Percentiles rank a stretch among this genome's conserved stretches.
These are phyloP conservation scores for Prunella fulvescens DNA, from an alignment of 2,113 vertebrate genomes.

Conservation along the genomic window DNA sequence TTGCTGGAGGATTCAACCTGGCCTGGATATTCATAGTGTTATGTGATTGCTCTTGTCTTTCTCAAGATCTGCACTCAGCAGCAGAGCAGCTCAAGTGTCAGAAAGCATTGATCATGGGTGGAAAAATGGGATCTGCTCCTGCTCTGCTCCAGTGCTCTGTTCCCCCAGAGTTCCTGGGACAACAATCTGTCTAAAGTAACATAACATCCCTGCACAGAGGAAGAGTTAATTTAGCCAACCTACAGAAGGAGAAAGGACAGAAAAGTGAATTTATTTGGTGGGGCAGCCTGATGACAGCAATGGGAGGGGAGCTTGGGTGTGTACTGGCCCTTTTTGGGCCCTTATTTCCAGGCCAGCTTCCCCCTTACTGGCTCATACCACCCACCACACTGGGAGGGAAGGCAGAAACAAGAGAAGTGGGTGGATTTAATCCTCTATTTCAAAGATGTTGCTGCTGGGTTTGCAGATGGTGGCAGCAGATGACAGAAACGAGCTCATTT, in stretches of 20 bases:
- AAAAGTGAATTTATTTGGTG: neutral
- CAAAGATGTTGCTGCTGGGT: slow-evolving; percentile 23
- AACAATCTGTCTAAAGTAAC: neutral
- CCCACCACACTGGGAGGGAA: neutral
- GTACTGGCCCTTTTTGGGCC: neutral
- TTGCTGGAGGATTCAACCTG: neutral
- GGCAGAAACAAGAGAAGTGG: neutral
- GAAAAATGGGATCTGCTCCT: neutral
- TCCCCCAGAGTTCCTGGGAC: neutral
- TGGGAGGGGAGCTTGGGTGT: neutral
- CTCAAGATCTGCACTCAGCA: neutral
- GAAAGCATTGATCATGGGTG: neutral
- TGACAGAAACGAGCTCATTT: slow-evolving; percentile 29
- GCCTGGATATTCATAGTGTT: neutral
- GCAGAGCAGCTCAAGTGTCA: neutral
- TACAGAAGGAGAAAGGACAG: neutral
- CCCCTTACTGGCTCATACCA: neutral
- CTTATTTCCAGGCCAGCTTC: neutral
- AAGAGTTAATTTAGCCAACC: neutral
- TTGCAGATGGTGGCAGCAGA: slow-evolving; percentile 57
- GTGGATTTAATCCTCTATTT: slow-evolving; percentile 1
- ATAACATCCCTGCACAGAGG: neutral
- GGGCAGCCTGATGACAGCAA: neutral
- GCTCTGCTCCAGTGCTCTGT: neutral
- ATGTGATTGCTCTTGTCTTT: neutral